Evolutionary conservation across 2,888 invertebrate species (phyloP).

Genomic region (Platycnemis pennipes): DNA sequence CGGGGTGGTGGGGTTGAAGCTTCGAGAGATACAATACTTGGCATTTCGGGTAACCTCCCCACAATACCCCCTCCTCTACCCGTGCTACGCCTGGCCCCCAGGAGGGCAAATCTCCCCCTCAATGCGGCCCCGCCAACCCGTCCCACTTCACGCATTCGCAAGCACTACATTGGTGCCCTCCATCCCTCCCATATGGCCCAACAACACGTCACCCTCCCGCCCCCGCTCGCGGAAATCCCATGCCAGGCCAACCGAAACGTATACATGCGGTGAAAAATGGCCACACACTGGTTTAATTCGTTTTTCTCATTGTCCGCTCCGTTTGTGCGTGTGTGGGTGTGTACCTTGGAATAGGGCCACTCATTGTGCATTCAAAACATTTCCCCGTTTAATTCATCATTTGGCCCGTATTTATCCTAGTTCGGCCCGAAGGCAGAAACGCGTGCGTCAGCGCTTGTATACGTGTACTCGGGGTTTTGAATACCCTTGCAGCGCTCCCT

Average conservation of each 20-base stretch:
- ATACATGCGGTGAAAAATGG: constrained; percentile 22
- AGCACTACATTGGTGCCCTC: background rate
- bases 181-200: too few species aligned
- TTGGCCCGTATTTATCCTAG: constrained; percentile 24
- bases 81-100: background rate
- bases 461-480: background rate
- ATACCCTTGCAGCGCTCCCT: background rate
- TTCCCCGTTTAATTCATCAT: constrained; percentile 44
- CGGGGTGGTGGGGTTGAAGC: background rate
- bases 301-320: background rate
- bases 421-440: background rate
- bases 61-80: background rate
- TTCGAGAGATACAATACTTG: background rate
- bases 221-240: background rate
- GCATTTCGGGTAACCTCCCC: background rate
- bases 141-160: background rate
- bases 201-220: background rate
- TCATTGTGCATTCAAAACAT: constrained; percentile 53
- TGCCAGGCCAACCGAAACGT: background rate
- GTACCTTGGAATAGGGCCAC: background rate
- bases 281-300: background rate
- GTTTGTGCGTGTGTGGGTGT: background rate
- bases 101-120: background rate
- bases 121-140: background rate
- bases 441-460: background rate